These are phyloP conservation scores for Bellardia pandia DNA, from an alignment of 2,888 invertebrate species.

Conservation along the genomic window DNA sequence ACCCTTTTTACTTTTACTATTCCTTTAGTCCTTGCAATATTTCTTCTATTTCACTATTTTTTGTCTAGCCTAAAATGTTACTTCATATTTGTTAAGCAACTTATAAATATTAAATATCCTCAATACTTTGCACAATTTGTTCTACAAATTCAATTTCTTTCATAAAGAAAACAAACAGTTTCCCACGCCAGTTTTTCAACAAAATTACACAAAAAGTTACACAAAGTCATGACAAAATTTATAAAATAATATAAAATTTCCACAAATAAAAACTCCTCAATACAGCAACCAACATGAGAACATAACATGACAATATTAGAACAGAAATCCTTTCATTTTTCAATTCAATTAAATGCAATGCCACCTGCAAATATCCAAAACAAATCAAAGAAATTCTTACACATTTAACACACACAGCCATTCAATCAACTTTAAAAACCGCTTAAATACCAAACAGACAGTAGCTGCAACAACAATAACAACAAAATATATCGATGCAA, in stretches of 20 bases:
- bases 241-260: slow-evolving; percentile 69
- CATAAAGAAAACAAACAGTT: slow-evolving; percentile 4
- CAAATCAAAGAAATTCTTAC: slow-evolving; percentile 8
- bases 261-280: slow-evolving; percentile 44
- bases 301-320: slow-evolving; percentile 9
- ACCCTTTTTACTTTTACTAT: no score
- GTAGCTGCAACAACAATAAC: slow-evolving; percentile 51
- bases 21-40: no score
- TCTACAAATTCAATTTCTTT: neutral
- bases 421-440: slow-evolving; percentile 35
- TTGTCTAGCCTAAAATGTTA: neutral
- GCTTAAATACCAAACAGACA: slow-evolving; percentile 11
- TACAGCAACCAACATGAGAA: neutral
- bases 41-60: no score
- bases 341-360: slow-evolving; percentile 43
- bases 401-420: slow-evolving; percentile 8
- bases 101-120: neutral
- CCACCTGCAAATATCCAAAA: slow-evolving; percentile 59
- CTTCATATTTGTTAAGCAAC: neutral
- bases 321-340: slow-evolving; percentile 56
- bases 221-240: slow-evolving; percentile 70
- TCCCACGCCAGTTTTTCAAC: slow-evolving; percentile 52
- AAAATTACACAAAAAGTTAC: slow-evolving; percentile 71
- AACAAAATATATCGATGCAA: slow-evolving; percentile 64
- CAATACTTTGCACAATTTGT: slow-evolving; percentile 37